These are phyloP conservation scores for Musca domestica DNA, from an alignment of 1,140 invertebrate species.

Conservation along the genomic window DNA sequence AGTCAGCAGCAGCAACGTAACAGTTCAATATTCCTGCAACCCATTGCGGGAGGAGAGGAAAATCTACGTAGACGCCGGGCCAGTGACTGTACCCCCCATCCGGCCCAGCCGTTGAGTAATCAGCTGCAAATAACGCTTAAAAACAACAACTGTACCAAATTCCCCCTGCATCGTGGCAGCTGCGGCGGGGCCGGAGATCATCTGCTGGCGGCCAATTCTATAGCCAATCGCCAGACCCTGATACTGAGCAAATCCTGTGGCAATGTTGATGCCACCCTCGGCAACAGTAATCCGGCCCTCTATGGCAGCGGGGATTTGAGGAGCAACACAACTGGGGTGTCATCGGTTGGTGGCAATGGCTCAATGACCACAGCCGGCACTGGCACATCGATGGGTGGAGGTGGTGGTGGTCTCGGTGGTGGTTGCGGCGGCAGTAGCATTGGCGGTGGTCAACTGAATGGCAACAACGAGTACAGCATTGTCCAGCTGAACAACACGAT, in stretches of 20 bases:
- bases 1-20: conserved; percentile 27
- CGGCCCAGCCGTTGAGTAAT: conserved; percentile 35
- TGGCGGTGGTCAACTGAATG: conserved; percentile 32
- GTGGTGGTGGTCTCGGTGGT: conserved; percentile 18
- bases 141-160: conserved; percentile 46
- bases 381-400: conserved; percentile 18
- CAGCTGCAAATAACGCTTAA: conserved; percentile 49
- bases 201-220: conserved; percentile 47
- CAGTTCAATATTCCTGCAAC: conserved; percentile 28
- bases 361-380: background rate
- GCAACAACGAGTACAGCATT: conserved; percentile 51
- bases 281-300: background rate
- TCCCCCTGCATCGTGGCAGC: conserved; percentile 50
- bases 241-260: conserved; percentile 51
- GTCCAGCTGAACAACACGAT: conserved; percentile 51
- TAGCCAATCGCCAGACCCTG: conserved; percentile 48
- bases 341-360: background rate
- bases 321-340: background rate
- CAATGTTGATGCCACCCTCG: conserved; percentile 41
- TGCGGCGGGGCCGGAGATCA: conserved; percentile 49
- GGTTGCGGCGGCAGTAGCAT: conserved; percentile 26
- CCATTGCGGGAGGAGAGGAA: conserved; percentile 28
- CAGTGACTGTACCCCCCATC: conserved; percentile 43
- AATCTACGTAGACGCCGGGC: conserved; percentile 43
- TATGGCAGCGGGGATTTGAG: conserved; percentile 20